phyloP scores from a whole-genome alignment of 2,113 vertebrate species.

The Bubo bubo region DNA sequence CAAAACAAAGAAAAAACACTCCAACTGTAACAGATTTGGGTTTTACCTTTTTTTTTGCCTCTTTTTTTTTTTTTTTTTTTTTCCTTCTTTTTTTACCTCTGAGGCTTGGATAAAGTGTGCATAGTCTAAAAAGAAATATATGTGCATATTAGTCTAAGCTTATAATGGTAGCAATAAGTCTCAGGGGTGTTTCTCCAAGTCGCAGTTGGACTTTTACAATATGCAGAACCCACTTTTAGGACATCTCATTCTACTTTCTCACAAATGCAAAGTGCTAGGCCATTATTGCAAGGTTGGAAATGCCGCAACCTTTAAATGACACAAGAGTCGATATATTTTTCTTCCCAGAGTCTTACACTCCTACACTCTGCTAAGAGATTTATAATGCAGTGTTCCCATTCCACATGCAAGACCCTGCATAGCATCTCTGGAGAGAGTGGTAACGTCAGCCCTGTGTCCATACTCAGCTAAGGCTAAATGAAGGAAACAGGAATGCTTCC shows the following conservation, averaged over 20 bases:
- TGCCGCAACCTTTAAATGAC: conserved; percentile 12
- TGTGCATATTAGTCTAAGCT: conserved; percentile 39
- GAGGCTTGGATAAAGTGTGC: not conserved
- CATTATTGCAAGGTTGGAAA: conserved; percentile 32
- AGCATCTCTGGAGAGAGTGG: conserved; percentile 7
- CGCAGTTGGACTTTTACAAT: conserved; percentile 40
- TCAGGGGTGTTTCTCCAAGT: not conserved
- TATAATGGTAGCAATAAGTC: conserved; percentile 51
- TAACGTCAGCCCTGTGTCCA: conserved; percentile 21
- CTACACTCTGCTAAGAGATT: not conserved
- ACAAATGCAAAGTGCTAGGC: conserved; percentile 46
- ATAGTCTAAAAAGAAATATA: conserved; percentile 37
- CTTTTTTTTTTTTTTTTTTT: no score
- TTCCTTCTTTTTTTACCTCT: not conserved
- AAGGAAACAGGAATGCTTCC: conserved; percentile 64
- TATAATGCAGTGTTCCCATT: not conserved
- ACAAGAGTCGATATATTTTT: not conserved
- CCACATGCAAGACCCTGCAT: not conserved
- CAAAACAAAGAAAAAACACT: not conserved
- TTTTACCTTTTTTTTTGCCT: accelerated
- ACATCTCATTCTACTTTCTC: conserved; percentile 4
- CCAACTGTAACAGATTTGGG: not conserved
- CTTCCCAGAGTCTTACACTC: not conserved
- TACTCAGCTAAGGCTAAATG: conserved; percentile 25
- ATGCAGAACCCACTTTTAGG: conserved; percentile 47